Base-by-base conservation (phyloP, 1,140 invertebrate genomes). In the Alviniconcha marisindica region DNA sequence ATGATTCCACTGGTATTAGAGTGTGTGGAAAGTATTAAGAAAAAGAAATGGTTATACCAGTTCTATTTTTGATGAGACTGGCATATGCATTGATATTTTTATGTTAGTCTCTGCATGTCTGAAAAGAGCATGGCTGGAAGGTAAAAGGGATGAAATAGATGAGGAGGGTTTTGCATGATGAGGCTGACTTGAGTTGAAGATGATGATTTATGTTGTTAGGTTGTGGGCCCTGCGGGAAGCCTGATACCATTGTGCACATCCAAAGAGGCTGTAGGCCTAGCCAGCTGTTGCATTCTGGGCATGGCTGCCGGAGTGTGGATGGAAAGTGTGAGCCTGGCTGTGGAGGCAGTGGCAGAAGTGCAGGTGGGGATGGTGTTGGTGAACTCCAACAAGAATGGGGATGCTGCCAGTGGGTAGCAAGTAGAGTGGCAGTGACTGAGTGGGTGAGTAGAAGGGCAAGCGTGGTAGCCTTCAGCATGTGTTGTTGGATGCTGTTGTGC, bases 281-380 rank as follows among this genome's bases (percentile, higher is more conserved):
- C 94, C 21, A 95, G 95, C 90, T 94, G 94, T 85, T 93, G 93
- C 18, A 89, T 91, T 24, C 94, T 94, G 88, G 94, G 94, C 21
- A 88, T 94, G 7, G 94, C 90, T 36, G 93, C 93, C 10, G 94
- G 94, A 85, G 90, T 96, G 7, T 95, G 95, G 94, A 94, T 94
- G 14, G 94, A 95, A 91, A 94, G 94, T 88, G 89, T 94, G 24
- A 92, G 93, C 60, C 85, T 95, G 44, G 93, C 93, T 2, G 89
- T 95, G 86, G 95, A 95, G 90, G 93, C 94, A 12, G 93, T 94
- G 28, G 86, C 92, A 76, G 92, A 92, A 87, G 89, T 95, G 42
- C 93, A 94, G 87, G 94, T 93, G n/a, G 92, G 93, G 15, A 94
- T 93, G 79, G 92, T 95, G 44, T 95, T 95, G 95, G 91, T 95